Percentiles rank a stretch among this genome's conserved stretches.
These are phyloP conservation scores for Amazona vittata DNA, from an alignment of 2,113 vertebrate species.

Conservation along the genomic window DNA sequence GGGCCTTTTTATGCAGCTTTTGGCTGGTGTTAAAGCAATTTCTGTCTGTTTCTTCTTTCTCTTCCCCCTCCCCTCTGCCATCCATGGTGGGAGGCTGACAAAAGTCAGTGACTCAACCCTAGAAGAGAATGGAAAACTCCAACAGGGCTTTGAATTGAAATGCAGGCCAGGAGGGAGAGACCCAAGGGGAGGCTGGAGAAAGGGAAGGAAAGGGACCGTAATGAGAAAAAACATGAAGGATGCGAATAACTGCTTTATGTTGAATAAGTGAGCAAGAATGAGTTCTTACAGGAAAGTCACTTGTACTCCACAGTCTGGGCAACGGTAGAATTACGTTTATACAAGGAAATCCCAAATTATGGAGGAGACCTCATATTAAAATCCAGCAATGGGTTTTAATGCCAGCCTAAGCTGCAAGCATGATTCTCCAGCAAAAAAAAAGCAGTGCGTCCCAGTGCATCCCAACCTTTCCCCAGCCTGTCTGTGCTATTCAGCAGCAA, in stretches of 20 bases:
- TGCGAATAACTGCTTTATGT: background rate
- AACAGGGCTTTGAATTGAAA: slow-evolving; percentile 57
- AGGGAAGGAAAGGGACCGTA: background rate
- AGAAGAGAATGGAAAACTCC: slow-evolving; percentile 60
- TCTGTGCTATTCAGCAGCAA: background rate
- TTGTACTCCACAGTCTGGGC: background rate
- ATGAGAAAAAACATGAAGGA: background rate
- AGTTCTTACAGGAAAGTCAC: background rate
- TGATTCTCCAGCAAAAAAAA: background rate
- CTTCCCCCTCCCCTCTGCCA: slow-evolving; percentile 39
- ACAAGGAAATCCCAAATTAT: background rate
- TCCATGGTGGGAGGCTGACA: slow-evolving; percentile 58
- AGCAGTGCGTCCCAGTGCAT: background rate
- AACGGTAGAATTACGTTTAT: background rate
- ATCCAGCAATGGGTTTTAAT: background rate
- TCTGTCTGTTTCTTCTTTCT: slow-evolving; percentile 60
- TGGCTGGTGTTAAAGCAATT: slow-evolving; percentile 44
- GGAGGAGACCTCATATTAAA: background rate
- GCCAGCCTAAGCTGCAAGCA: background rate
- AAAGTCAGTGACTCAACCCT: slow-evolving; percentile 61
- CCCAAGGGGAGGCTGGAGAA: slow-evolving; percentile 60
- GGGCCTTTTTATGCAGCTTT: slow-evolving; percentile 50
- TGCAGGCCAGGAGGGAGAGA: slow-evolving; percentile 37
- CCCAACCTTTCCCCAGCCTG: background rate
- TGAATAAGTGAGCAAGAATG: background rate